These are phyloP conservation scores for Baccha elongata DNA, from an alignment of 2,888 invertebrate genomes.

Conservation along the genomic window DNA sequence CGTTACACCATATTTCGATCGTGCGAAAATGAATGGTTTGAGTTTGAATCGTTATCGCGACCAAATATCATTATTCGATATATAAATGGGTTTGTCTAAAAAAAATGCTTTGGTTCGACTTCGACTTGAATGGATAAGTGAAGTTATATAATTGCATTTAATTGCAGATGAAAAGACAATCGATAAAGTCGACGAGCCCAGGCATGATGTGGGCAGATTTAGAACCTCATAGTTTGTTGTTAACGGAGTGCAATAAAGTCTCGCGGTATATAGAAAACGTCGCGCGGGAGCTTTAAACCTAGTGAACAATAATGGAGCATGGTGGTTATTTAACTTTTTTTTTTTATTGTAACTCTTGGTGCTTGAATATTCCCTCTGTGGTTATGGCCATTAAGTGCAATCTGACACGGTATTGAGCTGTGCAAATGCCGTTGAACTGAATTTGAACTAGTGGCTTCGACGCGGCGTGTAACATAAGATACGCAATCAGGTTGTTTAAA, in stretches of 20 bases:
- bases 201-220: constrained; percentile 22
- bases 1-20: neutral
- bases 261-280: constrained; percentile 2
- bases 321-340: neutral
- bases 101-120: neutral
- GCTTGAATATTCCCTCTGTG: neutral
- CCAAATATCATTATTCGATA: constrained; percentile 9
- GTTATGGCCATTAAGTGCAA: constrained; percentile 36
- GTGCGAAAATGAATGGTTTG: constrained; percentile 5
- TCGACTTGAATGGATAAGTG: neutral
- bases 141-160: constrained; percentile 30
- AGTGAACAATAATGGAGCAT: constrained; percentile 10
- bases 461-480: constrained; percentile 28
- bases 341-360: neutral
- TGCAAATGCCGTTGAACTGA: constrained; percentile 21
- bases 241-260: neutral
- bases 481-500: constrained; percentile 16
- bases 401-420: constrained; percentile 15
- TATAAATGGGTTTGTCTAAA: constrained; percentile 12
- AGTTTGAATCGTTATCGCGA: constrained; percentile 10
- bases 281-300: neutral
- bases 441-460: constrained; percentile 8
- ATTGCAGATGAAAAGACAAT: constrained; percentile 33
- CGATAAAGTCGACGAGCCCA: neutral
- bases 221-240: constrained; percentile 7